Percentiles rank a stretch among this genome's conserved stretches.
Conservation (phyloP, 1,140 invertebrate genomes). For the Drosophila elegans region DNA sequence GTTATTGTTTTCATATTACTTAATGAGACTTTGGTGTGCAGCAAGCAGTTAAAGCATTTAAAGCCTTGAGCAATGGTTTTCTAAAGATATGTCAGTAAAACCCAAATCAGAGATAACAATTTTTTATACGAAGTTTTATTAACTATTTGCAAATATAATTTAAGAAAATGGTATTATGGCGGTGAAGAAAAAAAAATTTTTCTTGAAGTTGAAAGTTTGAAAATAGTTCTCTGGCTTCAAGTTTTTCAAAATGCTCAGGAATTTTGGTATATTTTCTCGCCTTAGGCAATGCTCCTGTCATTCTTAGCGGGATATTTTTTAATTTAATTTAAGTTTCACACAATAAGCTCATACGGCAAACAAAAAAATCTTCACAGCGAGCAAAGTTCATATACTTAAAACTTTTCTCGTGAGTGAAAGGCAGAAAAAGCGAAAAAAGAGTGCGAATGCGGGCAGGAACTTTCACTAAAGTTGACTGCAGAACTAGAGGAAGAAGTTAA, state of each 20-base stretch:
- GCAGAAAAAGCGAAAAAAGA: conserved; percentile 21
- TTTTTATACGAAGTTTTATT: no score
- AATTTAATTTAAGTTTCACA: conserved; percentile 80
- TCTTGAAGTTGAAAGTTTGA: neutral
- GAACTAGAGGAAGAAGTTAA: conserved; percentile 59
- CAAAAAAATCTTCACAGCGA: conserved; percentile 30
- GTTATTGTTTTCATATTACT: no score
- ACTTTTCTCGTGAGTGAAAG: conserved; percentile 68
- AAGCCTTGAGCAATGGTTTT: no score
- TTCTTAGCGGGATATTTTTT: conserved; percentile 64
- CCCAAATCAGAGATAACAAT: no score
- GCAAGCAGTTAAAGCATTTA: no score
- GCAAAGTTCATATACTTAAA: conserved; percentile 76
- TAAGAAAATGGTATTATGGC: no score
- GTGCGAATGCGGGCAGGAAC: conserved; percentile 35
- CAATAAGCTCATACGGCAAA: conserved; percentile 59
- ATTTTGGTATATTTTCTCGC: conserved; percentile 1
- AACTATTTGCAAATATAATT: no score
- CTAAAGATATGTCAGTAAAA: no score
- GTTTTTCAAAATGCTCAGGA: neutral
- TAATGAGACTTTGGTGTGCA: no score
- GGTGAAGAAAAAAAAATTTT: no score
- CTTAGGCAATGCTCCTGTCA: conserved; percentile 44
- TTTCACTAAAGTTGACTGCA: conserved; percentile 60
- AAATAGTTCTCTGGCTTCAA: neutral